phyloP scores from a whole-genome alignment of 2,797 vertebrate species.

The Pelobates cultripes region DNA sequence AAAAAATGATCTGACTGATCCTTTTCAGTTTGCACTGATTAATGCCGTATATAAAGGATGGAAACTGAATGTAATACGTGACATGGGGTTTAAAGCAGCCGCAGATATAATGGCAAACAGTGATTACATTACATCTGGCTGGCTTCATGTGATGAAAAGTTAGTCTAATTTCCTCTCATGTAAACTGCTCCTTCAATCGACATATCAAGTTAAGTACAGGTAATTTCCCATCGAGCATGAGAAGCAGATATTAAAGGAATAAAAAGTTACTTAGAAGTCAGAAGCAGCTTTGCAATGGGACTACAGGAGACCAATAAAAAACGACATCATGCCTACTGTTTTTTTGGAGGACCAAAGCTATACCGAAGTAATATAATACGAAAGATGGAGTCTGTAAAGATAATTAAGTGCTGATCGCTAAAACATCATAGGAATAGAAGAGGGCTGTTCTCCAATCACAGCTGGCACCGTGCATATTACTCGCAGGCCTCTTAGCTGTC shows the following conservation, averaged over 20 bases:
- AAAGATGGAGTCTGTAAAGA: conserved; percentile 50
- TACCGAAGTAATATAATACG: conserved; percentile 39
- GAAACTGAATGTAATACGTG: conserved; percentile 16
- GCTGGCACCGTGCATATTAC: conserved; percentile 5
- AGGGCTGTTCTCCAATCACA: conserved; percentile 10
- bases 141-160: conserved; percentile 15
- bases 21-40: conserved; percentile 8
- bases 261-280: conserved; percentile 28
- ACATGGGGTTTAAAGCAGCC: neutral
- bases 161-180: conserved; percentile 30
- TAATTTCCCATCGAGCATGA: conserved; percentile 12
- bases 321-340: conserved; percentile 3
- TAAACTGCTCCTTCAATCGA: conserved; percentile 22
- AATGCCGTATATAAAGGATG: neutral
- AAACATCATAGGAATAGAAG: conserved; percentile 25
- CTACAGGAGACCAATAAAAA: conserved; percentile 42
- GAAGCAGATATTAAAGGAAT: conserved; percentile 46
- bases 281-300: conserved; percentile 17
- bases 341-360: conserved; percentile 30
- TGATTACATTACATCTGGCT: conserved; percentile 24
- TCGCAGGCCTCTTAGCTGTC: neutral
- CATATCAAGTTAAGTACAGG: conserved; percentile 13
- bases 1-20: too few species aligned
- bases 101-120: conserved; percentile 1
- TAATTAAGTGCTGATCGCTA: conserved; percentile 35